phyloP scores from a whole-genome alignment of 2,888 invertebrate species.

The Glaucopsyche alexis region DNA sequence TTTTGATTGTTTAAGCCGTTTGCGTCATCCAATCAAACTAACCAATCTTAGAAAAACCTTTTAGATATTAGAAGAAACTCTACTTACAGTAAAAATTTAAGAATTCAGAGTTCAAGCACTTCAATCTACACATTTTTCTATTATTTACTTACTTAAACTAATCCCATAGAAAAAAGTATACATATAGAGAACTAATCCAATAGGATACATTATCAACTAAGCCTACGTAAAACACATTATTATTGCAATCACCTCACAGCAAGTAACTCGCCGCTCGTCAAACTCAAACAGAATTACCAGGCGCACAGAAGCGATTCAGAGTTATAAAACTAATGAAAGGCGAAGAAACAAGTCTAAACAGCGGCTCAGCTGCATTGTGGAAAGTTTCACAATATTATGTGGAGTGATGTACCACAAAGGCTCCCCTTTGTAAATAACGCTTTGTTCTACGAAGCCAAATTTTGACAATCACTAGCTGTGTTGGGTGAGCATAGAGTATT shows the following conservation, averaged over 20 bases:
- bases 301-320: slow-evolving; percentile 38
- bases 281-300: slow-evolving; percentile 22
- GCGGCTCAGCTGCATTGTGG: slow-evolving; percentile 69
- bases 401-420: slow-evolving; percentile 79
- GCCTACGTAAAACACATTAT: not conserved
- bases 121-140: too few relatives aligned
- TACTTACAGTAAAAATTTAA: too few relatives aligned
- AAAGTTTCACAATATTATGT: slow-evolving; percentile 79
- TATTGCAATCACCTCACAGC: slow-evolving; percentile 4
- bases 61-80: too few relatives aligned
- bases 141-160: too few relatives aligned
- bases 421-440: slow-evolving; percentile 77
- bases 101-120: too few relatives aligned
- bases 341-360: slow-evolving; percentile 52
- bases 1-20: too few relatives aligned
- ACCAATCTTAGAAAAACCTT: too few relatives aligned
- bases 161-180: too few relatives aligned
- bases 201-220: too few relatives aligned
- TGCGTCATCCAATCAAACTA: too few relatives aligned
- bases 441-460: slow-evolving; percentile 81
- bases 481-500: slow-evolving; percentile 52
- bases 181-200: too few relatives aligned
- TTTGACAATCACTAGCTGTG: slow-evolving; percentile 79
- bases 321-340: slow-evolving; percentile 52
- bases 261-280: not conserved